Percentiles rank a stretch among this genome's conserved stretches.
Evolutionary conservation across 92 coral and sea anemone species (phyloP).

Genomic region (Zoanthus solanderi): DNA sequence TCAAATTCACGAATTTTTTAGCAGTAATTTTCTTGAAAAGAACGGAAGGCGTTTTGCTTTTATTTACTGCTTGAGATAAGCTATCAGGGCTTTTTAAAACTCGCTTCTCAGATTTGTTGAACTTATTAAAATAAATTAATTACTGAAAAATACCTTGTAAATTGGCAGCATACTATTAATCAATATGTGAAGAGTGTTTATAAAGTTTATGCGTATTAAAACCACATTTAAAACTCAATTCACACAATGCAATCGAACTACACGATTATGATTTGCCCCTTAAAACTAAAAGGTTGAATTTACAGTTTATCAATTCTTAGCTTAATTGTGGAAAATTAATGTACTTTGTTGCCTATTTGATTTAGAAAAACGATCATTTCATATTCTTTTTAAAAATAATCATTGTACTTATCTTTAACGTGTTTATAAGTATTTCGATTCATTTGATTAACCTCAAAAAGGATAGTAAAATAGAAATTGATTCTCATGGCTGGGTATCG

Average conservation of each 20-base stretch:
- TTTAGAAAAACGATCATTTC: neutral
- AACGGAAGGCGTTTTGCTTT: neutral
- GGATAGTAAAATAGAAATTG: conserved; percentile 3
- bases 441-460: neutral
- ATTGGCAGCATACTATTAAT: neutral
- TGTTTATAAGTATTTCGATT: neutral
- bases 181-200: neutral
- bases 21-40: neutral
- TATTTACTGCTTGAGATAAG: neutral
- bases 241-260: neutral
- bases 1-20: too few relatives aligned
- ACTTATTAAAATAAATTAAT: neutral
- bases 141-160: neutral
- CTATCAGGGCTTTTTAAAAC: neutral
- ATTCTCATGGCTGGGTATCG: neutral
- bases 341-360: neutral
- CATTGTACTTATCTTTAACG: neutral
- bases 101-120: neutral
- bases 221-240: neutral
- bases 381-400: neutral
- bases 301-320: neutral
- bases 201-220: neutral
- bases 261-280: neutral
- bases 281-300: neutral
- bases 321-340: neutral